Base-by-base conservation (phyloP, 2,888 invertebrate genomes). In the Aspidiotus rigidus region DNA sequence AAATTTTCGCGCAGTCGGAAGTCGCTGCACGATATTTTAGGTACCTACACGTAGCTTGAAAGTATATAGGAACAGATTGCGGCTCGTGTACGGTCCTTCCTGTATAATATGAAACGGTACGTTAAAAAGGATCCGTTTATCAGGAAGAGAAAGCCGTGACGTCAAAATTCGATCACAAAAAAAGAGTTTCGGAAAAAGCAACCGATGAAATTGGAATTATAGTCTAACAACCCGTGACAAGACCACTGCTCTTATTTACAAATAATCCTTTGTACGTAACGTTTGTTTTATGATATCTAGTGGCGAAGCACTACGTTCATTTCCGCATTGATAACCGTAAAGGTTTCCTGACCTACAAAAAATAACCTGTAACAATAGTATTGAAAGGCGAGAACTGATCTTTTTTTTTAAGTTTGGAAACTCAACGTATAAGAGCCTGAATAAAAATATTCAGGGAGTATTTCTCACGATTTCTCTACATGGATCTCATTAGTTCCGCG, bases 221-320 rank as follows among this genome's bases (percentile, higher is more conserved):
- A 28, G 49, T n/a, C n/a, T 49, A n/a, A 49, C 6, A 49, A 1
- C 6, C 49, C 49, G 49, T 49, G 49, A 49, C 49, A n/a, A 49
- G 49, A 28, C 28, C 49, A 49, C 49, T 49, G 49, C 49, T 49
- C 49, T 49, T 49, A n/a, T 49, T 49, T 49, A 49, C 49, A 49
- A 49, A 49, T 49, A 49, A 2, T 2, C 49, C 49, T 49, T 49
- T 49, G 49, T 49, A n/a, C 49, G 49, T 49, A 28, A 28, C 28
- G 28, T n/a, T n/a, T 49, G 49, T 49, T 49, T 49, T 49, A 49
- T 49, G 2, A 49, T n/a, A 49, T 49, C n/a, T 49, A 6, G 49
- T 49, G 49, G 49, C 49, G 11, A 49, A 49, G 11, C 10, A 11
- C 10, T n/a, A n/a, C n/a, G 10, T 49, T n/a, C 49, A 49, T n/a